Base-by-base conservation (phyloP, 2,113 vertebrate species). In the Esox niger region DNA sequence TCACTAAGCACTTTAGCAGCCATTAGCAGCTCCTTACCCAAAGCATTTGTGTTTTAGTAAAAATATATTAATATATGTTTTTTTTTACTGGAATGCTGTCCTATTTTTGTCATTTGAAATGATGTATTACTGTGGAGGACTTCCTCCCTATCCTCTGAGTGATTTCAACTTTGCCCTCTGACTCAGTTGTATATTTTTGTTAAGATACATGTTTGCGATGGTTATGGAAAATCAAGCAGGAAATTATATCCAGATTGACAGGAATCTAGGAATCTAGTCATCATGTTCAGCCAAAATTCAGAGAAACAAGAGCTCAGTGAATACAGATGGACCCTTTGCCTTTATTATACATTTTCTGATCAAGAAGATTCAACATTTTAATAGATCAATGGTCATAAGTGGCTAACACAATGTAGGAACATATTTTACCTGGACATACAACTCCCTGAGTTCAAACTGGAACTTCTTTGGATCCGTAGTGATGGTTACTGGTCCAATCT, bases 381-480 rank as follows among this genome's bases (percentile, higher is more conserved):
- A 17, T 15, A 30, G 17, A 6, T 59, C 57, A 31, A 6, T 27
- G 29, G 17, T 17, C 15, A 6, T 2, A 17, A 5, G 27, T 59
- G 25, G n/a, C 49, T 30, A 71, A 29, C 20, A 71, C 26, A 25
- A 66, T n/a, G n/a, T n/a, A n/a, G n/a, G n/a, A n/a, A n/a, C n/a
- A n/a, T 17, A 82, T 85, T 85, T 88, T 78, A 99, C 98, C 96
- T 99, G 98, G 81, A 99, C 98, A 58, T 99, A 99, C 4, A 99
- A 91, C 75, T 99, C 98, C 78, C 95, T 91, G 78, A 99, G 91
- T 87, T 99, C 97, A 90, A 94, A 93, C 0, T 99, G 97, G 90
- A 99, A 99, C 90, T 95, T 99, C 90, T 95, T 96, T 17, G 96
- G 96, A 89, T 99, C 97, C 68, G 98, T 98, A 68, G 98, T 99